Conservation (phyloP, 1,140 invertebrate species). For the Dreissena polymorpha region DNA sequence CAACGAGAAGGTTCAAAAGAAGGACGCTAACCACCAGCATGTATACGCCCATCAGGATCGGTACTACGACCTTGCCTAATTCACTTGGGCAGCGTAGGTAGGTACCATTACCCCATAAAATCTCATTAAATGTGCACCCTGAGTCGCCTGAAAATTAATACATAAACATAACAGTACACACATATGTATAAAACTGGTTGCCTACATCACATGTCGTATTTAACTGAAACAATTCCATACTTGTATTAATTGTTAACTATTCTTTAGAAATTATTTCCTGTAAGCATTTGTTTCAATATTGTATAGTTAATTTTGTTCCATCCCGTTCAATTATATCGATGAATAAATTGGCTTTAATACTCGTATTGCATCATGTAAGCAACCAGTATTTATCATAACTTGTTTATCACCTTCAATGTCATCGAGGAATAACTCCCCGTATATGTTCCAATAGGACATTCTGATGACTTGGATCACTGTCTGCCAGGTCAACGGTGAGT, state of each 20-base stretch:
- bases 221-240: too few species aligned
- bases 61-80: constrained; percentile 61
- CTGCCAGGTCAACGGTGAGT: constrained; percentile 67
- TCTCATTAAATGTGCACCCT: constrained; percentile 58
- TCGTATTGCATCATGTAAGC: too few species aligned
- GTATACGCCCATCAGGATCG: constrained; percentile 70
- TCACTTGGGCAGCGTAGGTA: constrained; percentile 50
- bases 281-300: too few species aligned
- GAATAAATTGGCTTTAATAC: too few species aligned
- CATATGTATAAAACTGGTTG: too few species aligned
- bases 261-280: too few species aligned
- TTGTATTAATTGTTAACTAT: too few species aligned
- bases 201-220: too few species aligned
- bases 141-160: neutral
- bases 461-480: constrained; percentile 76
- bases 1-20: constrained; percentile 76
- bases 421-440: constrained; percentile 80
- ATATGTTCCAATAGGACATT: constrained; percentile 80
- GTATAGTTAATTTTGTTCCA: too few species aligned
- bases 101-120: constrained; percentile 52
- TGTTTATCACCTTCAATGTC: constrained; percentile 79
- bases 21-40: constrained; percentile 73
- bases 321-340: too few species aligned
- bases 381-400: too few species aligned
- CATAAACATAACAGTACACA: too few species aligned